Percentiles rank a stretch among this genome's conserved stretches.
These are phyloP conservation scores for Ammodytes dubius DNA, from an alignment of 2,113 vertebrate species.

Conservation along the genomic window DNA sequence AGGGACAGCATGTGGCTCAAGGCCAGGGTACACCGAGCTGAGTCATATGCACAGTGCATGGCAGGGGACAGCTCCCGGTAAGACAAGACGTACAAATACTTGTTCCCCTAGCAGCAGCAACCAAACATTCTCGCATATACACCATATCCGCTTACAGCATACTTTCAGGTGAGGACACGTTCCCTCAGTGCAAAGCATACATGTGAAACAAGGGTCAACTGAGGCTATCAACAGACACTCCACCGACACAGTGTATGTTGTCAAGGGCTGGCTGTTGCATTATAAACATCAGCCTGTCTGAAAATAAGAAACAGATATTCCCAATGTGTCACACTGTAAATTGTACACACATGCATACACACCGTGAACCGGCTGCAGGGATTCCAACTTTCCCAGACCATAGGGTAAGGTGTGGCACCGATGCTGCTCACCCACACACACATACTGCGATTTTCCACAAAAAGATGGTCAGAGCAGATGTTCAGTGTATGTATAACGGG, in stretches of 20 bases:
- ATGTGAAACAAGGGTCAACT: conserved; percentile 8
- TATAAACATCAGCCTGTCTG: not conserved
- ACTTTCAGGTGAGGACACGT: conserved; percentile 25
- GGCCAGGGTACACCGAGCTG: conserved; percentile 53
- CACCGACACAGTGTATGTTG: not conserved
- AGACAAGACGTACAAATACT: conserved; percentile 49
- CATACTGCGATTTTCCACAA: conserved; percentile 20
- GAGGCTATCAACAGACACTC: not conserved
- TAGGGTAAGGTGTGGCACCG: conserved; percentile 32
- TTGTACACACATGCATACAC: conserved; percentile 33
- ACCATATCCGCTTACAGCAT: conserved; percentile 30
- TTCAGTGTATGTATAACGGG: conserved; percentile 45
- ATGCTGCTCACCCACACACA: conserved; percentile 39
- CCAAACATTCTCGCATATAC: conserved; percentile 42
- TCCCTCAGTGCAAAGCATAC: not conserved
- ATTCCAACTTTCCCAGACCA: conserved; percentile 3
- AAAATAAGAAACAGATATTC: conserved; percentile 46
- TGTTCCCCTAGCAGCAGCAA: conserved; percentile 30
- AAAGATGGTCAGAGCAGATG: conserved; percentile 48
- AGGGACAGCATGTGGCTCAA: conserved; percentile 8
- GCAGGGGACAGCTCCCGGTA: conserved; percentile 52
- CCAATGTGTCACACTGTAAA: not conserved
- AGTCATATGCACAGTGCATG: conserved; percentile 64
- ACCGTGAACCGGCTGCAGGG: not conserved
- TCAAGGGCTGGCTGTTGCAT: conserved; percentile 5